phyloP scores from a whole-genome alignment of 2,113 vertebrate species.

The Oreochromis spilurus region DNA sequence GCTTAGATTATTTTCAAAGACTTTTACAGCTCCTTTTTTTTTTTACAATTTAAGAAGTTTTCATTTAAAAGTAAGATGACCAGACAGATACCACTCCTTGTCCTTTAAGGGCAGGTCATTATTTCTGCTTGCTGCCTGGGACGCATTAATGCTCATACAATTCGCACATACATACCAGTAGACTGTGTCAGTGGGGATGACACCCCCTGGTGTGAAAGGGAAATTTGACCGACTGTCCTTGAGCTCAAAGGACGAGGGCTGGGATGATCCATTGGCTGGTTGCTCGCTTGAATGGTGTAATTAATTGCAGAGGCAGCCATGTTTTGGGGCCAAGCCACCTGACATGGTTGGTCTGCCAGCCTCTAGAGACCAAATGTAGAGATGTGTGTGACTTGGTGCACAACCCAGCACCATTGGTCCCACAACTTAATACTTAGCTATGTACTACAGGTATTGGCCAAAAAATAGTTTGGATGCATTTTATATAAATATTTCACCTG shows the following conservation, averaged over 20 bases:
- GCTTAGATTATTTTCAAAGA: background rate
- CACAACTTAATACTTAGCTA: background rate
- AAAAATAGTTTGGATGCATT: background rate
- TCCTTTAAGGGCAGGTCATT: background rate
- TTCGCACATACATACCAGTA: background rate
- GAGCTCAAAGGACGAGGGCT: slow-evolving; percentile 7
- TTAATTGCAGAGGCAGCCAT: slow-evolving; percentile 36
- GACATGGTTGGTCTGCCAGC: slow-evolving; percentile 1
- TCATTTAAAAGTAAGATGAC: background rate
- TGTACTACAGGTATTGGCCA: accelerated
- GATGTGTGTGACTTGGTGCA: background rate
- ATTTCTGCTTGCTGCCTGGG: background rate
- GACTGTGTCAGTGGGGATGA: slow-evolving; percentile 6
- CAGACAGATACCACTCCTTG: background rate
- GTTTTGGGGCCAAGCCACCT: slow-evolving; percentile 31
- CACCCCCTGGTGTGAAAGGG: slow-evolving; percentile 42
- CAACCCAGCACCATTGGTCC: background rate
- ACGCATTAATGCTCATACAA: background rate
- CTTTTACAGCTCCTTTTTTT: background rate
- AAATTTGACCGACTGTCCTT: slow-evolving; percentile 42
- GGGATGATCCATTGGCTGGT: slow-evolving; percentile 40
- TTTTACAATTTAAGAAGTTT: background rate
- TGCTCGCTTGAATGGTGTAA: slow-evolving; percentile 31
- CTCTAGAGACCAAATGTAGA: background rate
- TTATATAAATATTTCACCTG: background rate